Conservation (phyloP, 2,113 vertebrate genomes). For the Anhinga anhinga region DNA sequence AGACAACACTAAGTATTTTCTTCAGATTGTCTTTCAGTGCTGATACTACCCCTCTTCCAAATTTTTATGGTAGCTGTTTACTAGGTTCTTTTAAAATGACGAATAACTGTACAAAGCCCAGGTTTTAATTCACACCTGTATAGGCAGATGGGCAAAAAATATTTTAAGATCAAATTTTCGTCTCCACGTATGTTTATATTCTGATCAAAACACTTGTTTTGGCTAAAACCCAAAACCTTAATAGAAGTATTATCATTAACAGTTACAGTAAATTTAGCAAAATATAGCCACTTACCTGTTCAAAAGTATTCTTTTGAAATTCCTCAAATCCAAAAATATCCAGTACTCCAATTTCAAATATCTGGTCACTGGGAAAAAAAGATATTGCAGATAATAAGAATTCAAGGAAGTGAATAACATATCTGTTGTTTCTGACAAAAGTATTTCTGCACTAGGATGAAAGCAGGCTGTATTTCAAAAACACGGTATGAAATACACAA, state of each 20-base stretch:
- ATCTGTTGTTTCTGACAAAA: not conserved
- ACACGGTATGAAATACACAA: not conserved
- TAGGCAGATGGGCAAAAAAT: not conserved
- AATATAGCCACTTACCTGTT: constrained; percentile 80
- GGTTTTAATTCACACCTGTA: not conserved
- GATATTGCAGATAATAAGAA: not conserved
- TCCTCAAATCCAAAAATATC: constrained; percentile 96
- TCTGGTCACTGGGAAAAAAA: constrained; percentile 72
- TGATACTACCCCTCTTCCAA: not conserved
- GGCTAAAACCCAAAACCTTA: not conserved
- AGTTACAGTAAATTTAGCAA: not conserved
- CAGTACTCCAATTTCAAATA: constrained; percentile 86
- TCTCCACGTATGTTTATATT: not conserved
- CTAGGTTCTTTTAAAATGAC: not conserved
- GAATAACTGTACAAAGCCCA: not conserved
- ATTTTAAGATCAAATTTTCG: not conserved
- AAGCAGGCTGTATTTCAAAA: not conserved
- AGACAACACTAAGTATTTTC: not conserved
- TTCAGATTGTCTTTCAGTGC: not conserved
- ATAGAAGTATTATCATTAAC: not conserved
- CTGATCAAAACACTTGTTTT: not conserved
- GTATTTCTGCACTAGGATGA: not conserved
- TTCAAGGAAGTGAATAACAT: not conserved
- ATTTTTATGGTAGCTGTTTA: not conserved
- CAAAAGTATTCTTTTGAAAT: constrained; percentile 89